Conservation (phyloP, 2,113 vertebrate genomes). For the Ictidomys tridecemlineatus region DNA sequence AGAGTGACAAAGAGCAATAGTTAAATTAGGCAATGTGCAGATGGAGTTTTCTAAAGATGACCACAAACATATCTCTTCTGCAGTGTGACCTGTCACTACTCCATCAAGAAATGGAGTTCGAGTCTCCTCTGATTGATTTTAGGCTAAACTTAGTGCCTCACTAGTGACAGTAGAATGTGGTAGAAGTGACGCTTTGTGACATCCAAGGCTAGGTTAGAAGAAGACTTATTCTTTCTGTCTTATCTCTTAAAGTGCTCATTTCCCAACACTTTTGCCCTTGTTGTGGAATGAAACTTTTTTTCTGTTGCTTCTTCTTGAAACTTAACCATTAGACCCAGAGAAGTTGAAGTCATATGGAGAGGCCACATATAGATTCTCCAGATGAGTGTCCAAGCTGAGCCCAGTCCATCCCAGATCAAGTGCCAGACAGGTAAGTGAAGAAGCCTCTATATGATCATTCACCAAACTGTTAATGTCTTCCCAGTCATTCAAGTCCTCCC, state of each 20-base stretch:
- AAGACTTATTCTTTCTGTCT: not conserved
- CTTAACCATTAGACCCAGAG: not conserved
- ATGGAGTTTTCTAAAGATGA: not conserved
- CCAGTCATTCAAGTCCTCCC: not conserved
- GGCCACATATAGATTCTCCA: not conserved
- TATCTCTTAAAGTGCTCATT: not conserved
- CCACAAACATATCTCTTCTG: not conserved
- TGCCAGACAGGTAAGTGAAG: not conserved
- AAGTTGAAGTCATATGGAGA: not conserved
- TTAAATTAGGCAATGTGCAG: not conserved
- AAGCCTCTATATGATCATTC: not conserved
- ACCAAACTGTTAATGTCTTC: not conserved
- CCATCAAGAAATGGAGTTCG: not conserved
- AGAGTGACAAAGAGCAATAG: not conserved
- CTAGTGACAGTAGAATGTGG: not conserved
- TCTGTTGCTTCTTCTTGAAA: not conserved
- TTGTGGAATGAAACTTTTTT: not conserved
- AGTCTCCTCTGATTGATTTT: not conserved
- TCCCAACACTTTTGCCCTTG: not conserved
- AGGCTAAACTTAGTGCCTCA: not conserved
- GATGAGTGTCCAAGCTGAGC: not conserved
- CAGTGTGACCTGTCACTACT: not conserved
- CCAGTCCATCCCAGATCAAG: not conserved
- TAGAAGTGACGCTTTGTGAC: not conserved
- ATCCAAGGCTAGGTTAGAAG: not conserved